Evolutionary conservation across 2,888 invertebrate genomes (phyloP), one percentile per base, ranked within the genome.

Genomic region (Orchesellides sinensis): DNA sequence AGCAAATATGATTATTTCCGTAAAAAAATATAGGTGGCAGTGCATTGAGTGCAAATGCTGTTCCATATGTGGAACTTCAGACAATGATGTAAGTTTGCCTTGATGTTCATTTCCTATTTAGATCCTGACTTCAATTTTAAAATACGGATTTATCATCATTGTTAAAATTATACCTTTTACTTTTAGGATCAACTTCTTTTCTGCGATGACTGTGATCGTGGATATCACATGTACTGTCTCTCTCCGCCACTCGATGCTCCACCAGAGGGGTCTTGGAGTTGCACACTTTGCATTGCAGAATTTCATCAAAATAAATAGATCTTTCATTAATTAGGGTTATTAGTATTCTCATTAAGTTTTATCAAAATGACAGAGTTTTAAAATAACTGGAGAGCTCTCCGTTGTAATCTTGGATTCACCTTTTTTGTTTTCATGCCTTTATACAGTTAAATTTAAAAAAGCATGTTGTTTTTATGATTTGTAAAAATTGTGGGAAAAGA

Each of bases 21-120:
- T 99, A 87, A 96, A 97, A 92, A 98, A 98, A 91, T 99, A 99
- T 92, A 95, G 98, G 89, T 99, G 99, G 99, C 99, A 99, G 92
- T 99, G 99, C 92, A 99, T 99, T 91, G 99, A 99, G 92, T 99
- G 99, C 93, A 99, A 99, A 92, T 98, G 98, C 90, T 99, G 99
- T 92, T 98, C 98, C 27, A 94, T 99, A 87, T 99, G 99, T 91
- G 99, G 99, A 73, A 99, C 96, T 88, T 98, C 98, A 84, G 99
- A 99, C 91, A 99, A 99, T 91, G 99, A 99, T 91, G 97, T 97
- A 92, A 95, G 96, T 72, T 25, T 49, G n/a, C 1, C 2, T 21
- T 52, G 17, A 4, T n/a, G 8, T 52, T 2, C 2, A 40, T 40
- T 40, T 40, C 2, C 10, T 40, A 40, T n/a, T n/a, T n/a, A n/a